Evolutionary conservation across 2,888 invertebrate species (phyloP), one percentile per base, ranked within the genome.

Genomic region (Amitus sp.): DNA sequence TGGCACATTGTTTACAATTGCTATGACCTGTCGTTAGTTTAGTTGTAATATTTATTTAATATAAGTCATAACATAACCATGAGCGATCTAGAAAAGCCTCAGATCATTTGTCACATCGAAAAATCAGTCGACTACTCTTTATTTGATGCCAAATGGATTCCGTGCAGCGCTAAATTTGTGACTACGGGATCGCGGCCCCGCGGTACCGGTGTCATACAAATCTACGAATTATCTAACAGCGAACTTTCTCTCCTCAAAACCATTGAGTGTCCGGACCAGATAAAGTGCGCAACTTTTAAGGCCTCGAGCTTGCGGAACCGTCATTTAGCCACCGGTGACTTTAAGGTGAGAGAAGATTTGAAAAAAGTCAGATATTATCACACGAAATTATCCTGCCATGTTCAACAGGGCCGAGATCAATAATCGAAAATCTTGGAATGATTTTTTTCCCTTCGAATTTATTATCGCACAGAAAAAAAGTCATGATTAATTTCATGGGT

Each of bases 81-180:
- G 85, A 85, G 85, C 23, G 70, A 75, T 18, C 85, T 93, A 82
- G 90, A 92, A 64, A 95, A 94, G 70, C 96, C 96, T 0, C 95
- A 95, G 83, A 91, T 97, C 73, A 93, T 97, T 70, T 89, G 92
- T 55, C 95, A 96, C 76, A 87, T 91, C 28, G 92, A 96, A 75
- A 91, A 92, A 78, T 85, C 89, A 17, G 82, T 96, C 1, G 89
- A 92, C 76, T 96, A 93, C 82, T 93, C 94, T 0, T 82, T 96
- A 18, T 96, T 94, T 80, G 97, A 97, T 77, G 89, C 91, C n/a
- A 94, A 94, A 84, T 98, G 97, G 98, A 90, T 98, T 73, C 97
- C 98, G 0, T 91, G 92, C 76, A 95, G 96, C 2, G 93, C 97
- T 0, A 96, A 96, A 83, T 94, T 97, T 83, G 90, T 95, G 61